phyloP scores from a whole-genome alignment of 2,888 invertebrate genomes.

The Drosophila yooni region DNA sequence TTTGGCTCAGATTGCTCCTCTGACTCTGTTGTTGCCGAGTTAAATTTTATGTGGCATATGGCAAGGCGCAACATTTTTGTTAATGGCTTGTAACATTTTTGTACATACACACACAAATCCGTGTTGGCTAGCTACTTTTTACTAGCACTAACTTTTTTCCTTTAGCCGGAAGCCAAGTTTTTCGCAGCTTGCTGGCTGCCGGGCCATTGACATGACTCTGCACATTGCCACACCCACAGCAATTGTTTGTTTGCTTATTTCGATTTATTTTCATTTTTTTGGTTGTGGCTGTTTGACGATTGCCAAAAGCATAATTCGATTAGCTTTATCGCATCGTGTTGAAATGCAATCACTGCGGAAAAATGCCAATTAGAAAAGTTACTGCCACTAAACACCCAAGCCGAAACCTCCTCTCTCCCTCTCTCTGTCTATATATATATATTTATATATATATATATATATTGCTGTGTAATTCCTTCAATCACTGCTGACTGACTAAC shows the following conservation, averaged over 20 bases:
- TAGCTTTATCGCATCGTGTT: constrained; percentile 77
- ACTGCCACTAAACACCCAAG: neutral
- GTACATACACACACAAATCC: constrained; percentile 61
- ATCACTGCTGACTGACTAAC: constrained; percentile 23
- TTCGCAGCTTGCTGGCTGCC: constrained; percentile 26
- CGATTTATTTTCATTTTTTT: constrained; percentile 9
- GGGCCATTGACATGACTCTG: constrained; percentile 68
- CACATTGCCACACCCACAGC: constrained; percentile 42
- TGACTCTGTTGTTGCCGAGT: constrained; percentile 43
- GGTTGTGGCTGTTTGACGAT: constrained; percentile 53
- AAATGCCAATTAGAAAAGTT: constrained; percentile 78
- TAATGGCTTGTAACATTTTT: constrained; percentile 79
- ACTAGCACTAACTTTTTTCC: constrained; percentile 35
- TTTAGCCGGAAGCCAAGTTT: constrained; percentile 58
- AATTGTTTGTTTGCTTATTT: constrained; percentile 48
- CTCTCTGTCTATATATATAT: neutral
- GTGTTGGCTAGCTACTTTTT: constrained; percentile 42
- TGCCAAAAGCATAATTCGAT: constrained; percentile 77
- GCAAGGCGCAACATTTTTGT: constrained; percentile 77
- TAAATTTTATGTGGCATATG: constrained; percentile 73
- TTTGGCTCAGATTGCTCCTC: constrained; percentile 57
- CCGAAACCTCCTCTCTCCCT: neutral
- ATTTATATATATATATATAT: neutral
- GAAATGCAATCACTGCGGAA: constrained; percentile 72
- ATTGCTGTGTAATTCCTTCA: constrained; percentile 24